Conservation (phyloP, 2,888 invertebrate genomes). For the Mythimna lalbum region DNA sequence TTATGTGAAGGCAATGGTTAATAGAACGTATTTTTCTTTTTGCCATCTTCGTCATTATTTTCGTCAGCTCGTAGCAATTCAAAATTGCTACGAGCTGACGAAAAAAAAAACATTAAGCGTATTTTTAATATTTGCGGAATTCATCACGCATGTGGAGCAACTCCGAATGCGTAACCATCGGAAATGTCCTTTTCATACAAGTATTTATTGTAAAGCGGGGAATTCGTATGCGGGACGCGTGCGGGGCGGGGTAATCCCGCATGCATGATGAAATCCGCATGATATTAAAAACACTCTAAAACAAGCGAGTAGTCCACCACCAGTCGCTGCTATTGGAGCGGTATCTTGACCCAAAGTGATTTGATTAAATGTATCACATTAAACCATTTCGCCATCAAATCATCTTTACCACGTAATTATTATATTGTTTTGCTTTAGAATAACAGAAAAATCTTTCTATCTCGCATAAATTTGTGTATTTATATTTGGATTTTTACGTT, state of each 20-base stretch:
- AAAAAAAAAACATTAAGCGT: too few relatives aligned
- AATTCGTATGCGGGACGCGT: too few relatives aligned
- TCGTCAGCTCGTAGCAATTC: neutral
- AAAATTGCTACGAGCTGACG: too few relatives aligned
- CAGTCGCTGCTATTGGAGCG: constrained; percentile 8
- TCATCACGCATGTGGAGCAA: too few relatives aligned
- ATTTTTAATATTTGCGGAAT: too few relatives aligned
- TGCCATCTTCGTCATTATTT: neutral
- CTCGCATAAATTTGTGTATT: neutral
- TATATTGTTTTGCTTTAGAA: constrained; percentile 10
- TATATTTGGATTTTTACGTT: constrained; percentile 13
- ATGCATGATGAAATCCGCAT: too few relatives aligned
- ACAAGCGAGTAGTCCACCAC: constrained; percentile 8
- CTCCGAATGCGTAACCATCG: too few relatives aligned
- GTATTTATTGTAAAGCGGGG: too few relatives aligned
- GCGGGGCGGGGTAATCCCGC: too few relatives aligned
- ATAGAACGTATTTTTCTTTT: neutral
- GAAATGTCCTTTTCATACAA: too few relatives aligned
- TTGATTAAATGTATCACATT: constrained; percentile 4
- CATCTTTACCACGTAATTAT: constrained; percentile 36
- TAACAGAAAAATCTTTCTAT: constrained; percentile 1
- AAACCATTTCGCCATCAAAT: constrained; percentile 11
- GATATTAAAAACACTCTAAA: too few relatives aligned
- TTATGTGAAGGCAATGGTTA: constrained; percentile 10
- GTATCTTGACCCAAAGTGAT: constrained; percentile 12